Conservation (phyloP, 2,888 invertebrate genomes). For the Caenorhabditis japonica region DNA sequence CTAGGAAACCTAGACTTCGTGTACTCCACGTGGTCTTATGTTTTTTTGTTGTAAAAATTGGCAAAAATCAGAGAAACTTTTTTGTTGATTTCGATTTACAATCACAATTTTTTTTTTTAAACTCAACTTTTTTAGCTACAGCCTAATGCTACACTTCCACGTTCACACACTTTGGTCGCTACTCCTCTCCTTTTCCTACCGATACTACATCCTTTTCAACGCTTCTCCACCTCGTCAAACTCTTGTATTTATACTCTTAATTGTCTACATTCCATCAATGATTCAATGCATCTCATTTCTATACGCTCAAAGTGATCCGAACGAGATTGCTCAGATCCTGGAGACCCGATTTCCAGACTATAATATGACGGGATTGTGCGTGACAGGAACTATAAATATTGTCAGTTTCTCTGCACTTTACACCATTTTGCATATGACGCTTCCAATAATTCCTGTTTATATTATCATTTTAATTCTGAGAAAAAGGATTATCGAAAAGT, state of each 20-base stretch:
- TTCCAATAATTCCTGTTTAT: slow-evolving; percentile 17
- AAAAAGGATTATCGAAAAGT: slow-evolving; percentile 16
- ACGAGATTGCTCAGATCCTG: neutral
- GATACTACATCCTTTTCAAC: too few relatives aligned
- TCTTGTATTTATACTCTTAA: slow-evolving; percentile 5
- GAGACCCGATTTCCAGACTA: slow-evolving; percentile 6
- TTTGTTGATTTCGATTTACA: too few relatives aligned
- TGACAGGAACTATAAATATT: slow-evolving; percentile 8
- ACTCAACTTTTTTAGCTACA: slow-evolving; percentile 20
- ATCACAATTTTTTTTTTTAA: too few relatives aligned
- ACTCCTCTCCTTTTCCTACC: slow-evolving; percentile 14
- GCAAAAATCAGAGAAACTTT: too few relatives aligned
- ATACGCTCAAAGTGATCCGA: neutral
- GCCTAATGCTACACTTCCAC: slow-evolving; percentile 24
- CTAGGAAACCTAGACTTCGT: too few relatives aligned
- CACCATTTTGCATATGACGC: slow-evolving; percentile 22
- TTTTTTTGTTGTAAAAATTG: too few relatives aligned
- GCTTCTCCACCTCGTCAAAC: neutral
- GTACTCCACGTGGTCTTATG: too few relatives aligned
- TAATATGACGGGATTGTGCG: slow-evolving; percentile 9
- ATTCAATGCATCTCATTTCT: slow-evolving; percentile 7
- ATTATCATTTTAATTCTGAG: slow-evolving; percentile 17
- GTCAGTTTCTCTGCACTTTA: slow-evolving; percentile 10
- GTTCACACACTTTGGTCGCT: slow-evolving; percentile 25
- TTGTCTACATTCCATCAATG: slow-evolving; percentile 17